phyloP scores from a whole-genome alignment of 2,113 vertebrate genomes.

The Syngnathoides biaculeatus region DNA sequence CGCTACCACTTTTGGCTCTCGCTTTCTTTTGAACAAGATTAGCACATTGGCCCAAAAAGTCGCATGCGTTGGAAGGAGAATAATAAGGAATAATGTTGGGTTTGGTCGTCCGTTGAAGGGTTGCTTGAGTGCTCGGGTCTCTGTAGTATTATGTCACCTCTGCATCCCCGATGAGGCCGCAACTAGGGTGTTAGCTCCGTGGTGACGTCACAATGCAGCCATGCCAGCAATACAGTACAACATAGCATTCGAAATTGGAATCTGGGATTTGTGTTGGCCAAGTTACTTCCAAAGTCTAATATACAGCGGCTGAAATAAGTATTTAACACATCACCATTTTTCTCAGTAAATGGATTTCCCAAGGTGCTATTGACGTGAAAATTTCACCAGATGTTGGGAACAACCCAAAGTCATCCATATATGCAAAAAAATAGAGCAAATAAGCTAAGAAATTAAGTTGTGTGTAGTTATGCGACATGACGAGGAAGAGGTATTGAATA shows the following conservation, averaged over 20 bases:
- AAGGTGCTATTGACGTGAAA: no score
- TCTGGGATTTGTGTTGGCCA: conserved; percentile 4
- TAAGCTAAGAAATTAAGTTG: no score
- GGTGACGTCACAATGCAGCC: conserved; percentile 39
- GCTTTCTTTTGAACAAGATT: neutral
- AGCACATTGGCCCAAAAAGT: conserved; percentile 6
- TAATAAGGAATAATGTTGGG: neutral
- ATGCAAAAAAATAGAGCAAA: no score
- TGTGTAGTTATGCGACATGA: no score
- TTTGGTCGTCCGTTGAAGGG: neutral
- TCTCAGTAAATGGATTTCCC: no score
- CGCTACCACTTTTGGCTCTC: neutral
- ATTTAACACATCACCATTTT: no score
- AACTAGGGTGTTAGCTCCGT: conserved; percentile 58
- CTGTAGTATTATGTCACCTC: conserved; percentile 63
- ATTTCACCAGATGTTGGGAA: no score
- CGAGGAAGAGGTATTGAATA: neutral
- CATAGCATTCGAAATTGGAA: neutral
- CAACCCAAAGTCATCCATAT: no score
- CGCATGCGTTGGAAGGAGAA: conserved; percentile 1
- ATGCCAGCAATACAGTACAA: conserved; percentile 43
- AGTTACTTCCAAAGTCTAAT: neutral
- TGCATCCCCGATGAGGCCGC: conserved; percentile 44
- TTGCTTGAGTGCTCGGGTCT: neutral
- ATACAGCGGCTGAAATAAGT: no score